Conservation (phyloP, 2,797 vertebrate genomes). For the Paguma larvata region DNA sequence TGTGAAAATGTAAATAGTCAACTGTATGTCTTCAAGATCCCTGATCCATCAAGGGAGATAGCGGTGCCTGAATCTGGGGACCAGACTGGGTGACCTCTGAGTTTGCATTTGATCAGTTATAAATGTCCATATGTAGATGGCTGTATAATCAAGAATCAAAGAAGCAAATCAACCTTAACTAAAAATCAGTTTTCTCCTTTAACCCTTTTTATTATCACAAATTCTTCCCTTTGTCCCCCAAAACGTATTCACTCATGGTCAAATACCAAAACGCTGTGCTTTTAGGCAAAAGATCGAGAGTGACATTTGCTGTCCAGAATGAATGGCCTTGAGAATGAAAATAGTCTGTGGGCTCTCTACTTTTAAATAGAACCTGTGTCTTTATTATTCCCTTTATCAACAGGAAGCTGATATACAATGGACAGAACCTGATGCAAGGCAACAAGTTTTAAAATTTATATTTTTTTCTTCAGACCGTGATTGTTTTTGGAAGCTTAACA, state of each 20-base stretch:
- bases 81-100: not conserved
- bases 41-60: accelerated
- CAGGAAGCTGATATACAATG: slow-evolving; percentile 37
- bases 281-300: not conserved
- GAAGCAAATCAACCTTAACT: not conserved
- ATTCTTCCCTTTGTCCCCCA: not conserved
- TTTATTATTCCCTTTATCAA: slow-evolving; percentile 55
- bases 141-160: not conserved
- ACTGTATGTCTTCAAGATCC: not conserved
- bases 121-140: not conserved
- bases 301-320: not conserved
- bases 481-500: slow-evolving; percentile 24
- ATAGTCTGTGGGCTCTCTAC: not conserved
- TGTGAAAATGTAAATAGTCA: not conserved
- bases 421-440: not conserved
- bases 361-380: not conserved
- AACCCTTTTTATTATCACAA: not conserved
- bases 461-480: not conserved
- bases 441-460: not conserved
- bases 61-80: not conserved
- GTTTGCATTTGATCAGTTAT: not conserved
- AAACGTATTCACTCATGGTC: not conserved
- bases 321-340: slow-evolving; percentile 56
- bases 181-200: not conserved
- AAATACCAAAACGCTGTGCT: not conserved